Evolutionary conservation across 2,888 invertebrate species (phyloP), one percentile per base, ranked within the genome.

Genomic region (Standfussiana lucernea): DNA sequence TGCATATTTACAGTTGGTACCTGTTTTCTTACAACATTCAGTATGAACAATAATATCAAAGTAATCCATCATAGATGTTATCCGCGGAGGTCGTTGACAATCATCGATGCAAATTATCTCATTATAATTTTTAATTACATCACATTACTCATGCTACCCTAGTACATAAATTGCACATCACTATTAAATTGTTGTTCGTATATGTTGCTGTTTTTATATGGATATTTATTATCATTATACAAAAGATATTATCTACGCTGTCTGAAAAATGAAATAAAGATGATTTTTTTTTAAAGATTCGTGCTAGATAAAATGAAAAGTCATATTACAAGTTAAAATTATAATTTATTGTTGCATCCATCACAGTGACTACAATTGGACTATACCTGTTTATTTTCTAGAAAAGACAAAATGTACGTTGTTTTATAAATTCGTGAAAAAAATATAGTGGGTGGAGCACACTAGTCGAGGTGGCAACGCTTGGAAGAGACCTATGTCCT

Each of bases 51-150:
- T 67, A 45, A 74, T 47, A 62, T 69, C 56, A 35, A 47, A 66
- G 40, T 28, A 37, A 72, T 70, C 35, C 37, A 69, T 82, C 69
- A 75, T 66, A 79, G 74, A 71, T 70, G 45, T 80, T 78, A 85
- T 78, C 70, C 56, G 7, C 15, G 47, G 66, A 75, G 42, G 50
- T 76, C 81, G 76, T 75, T 77, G 81, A 86, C 84, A 86, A 75
- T 79, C 75, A 67, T 24, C 13, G 62, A 86, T 86, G 84, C 84
- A 82, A 86, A 86, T 82, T 83, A 69, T 72, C 79, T 82, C 62
- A 86, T 86, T 86, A 75, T 73, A 82, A 86, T 86, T 84, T 86
- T 86, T 84, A 86, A 84, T 84, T 79, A 45, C 75, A 65, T 61
- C 65, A 59, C 69, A 67, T 86, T 67, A 82, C 77, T 80, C 83